Conservation (phyloP, 2,888 invertebrate genomes). For the Tetrapedia diversipes region DNA sequence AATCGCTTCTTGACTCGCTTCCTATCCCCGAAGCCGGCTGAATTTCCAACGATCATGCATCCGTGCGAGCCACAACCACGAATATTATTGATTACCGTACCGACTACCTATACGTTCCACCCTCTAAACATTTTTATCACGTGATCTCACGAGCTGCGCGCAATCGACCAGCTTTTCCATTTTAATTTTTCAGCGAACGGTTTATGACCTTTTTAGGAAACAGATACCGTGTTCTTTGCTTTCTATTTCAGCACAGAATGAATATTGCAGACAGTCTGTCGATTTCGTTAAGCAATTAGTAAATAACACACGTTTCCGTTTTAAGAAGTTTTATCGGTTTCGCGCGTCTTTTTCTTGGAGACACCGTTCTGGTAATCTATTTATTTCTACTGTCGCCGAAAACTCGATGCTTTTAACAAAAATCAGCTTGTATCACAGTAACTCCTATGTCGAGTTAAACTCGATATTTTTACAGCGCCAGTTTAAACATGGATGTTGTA, state of each 20-base stretch:
- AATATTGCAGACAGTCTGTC: too few species aligned
- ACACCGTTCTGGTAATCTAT: background rate
- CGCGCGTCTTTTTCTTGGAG: background rate
- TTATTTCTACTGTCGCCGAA: background rate
- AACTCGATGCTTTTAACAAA: slow-evolving; percentile 5
- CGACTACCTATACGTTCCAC: background rate
- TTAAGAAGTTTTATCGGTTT: background rate
- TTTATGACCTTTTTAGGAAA: too few species aligned
- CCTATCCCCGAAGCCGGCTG: background rate
- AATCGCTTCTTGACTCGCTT: slow-evolving; percentile 43
- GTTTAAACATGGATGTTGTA: too few species aligned
- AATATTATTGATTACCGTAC: slow-evolving; percentile 13
- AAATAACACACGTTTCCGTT: background rate
- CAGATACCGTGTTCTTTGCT: too few species aligned
- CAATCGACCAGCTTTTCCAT: too few species aligned
- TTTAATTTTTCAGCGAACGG: too few species aligned
- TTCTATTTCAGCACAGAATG: too few species aligned
- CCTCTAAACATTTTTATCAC: too few species aligned
- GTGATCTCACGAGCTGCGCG: too few species aligned
- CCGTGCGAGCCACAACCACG: background rate
- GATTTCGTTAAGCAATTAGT: background rate
- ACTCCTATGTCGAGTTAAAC: too few species aligned
- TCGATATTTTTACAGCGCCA: too few species aligned
- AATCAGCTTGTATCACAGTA: too few species aligned
- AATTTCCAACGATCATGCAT: slow-evolving; percentile 33